Evolutionary conservation across 2,797 vertebrate genomes (phyloP), one percentile per base, ranked within the genome.

Genomic region (Poeciliopsis paucimaculata): DNA sequence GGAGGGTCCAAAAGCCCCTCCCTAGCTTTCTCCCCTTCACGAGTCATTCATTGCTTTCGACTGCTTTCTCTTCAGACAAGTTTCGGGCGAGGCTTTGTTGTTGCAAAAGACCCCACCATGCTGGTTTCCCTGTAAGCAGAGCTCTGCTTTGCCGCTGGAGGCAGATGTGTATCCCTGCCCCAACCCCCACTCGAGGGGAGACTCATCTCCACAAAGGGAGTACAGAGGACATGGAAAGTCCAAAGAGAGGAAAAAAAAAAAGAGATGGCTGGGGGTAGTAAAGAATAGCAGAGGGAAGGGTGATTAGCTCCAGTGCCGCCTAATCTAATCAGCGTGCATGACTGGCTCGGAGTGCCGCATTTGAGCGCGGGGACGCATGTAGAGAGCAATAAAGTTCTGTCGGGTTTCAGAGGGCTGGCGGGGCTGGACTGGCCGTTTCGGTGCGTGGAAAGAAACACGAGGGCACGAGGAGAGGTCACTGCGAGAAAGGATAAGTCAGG

Each of bases 271-370:
- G 77, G 55, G 75, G 57, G 75, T 51, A 84, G 82, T 12, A 26
- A 71, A 81, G 86, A 85, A 85, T 62, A 83, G 77, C 76, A 73
- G 46, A 84, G 84, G 84, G 88, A 41, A 70, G 81, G 82, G 82
- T 87, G 88, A 92, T 92, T 91, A 91, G 84, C 89, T 90, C 82
- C 79, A 87, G 82, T 57, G 16, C 83, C 77, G 93, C 84, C 93
- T 94, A 91, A 94, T 95, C 95, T 92, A 86, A 95, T 95, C 94
- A 93, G 92, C 78, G 72, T 87, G 93, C 94, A 90, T 95, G 94
- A 92, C 90, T 91, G 84, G 77, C 77, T 86, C 36, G 55, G 72
- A 78, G 82, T 18, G 75, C 5, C 77, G 85, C 76, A 45, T 13
- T 60, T 34, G 49, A 53, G 76, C 10, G 20, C 6, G 39, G 23